Conservation (phyloP, 2,888 invertebrate genomes). For the Synergus laeviventris region DNA sequence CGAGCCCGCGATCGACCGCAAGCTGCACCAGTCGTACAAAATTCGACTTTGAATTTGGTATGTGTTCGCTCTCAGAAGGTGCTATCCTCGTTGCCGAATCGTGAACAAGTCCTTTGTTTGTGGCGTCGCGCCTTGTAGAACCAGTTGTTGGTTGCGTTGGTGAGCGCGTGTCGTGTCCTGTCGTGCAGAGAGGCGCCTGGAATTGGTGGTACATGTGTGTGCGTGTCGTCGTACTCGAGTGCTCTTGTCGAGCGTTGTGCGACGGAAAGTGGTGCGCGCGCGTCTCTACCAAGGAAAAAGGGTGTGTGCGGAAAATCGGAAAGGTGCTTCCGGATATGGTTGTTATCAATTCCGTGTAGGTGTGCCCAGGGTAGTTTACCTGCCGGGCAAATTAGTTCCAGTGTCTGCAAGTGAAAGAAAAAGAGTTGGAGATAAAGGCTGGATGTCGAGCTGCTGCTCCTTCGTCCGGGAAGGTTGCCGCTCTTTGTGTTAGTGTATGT, state of each 20-base stretch:
- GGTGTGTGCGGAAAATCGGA: slow-evolving; percentile 52
- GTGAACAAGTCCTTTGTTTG: slow-evolving; percentile 13
- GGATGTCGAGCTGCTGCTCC: slow-evolving; percentile 22
- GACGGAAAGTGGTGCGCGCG: slow-evolving; percentile 48
- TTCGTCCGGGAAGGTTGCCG: slow-evolving; percentile 18
- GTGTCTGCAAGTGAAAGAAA: not conserved
- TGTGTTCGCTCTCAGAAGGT: not conserved
- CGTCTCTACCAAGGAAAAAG: slow-evolving; percentile 44
- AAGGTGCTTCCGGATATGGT: slow-evolving; percentile 42
- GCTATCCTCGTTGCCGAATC: slow-evolving; percentile 43
- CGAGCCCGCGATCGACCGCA: slow-evolving; percentile 37
- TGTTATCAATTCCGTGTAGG: slow-evolving; percentile 13
- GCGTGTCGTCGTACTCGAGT: not conserved
- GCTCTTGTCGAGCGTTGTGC: slow-evolving; percentile 26
- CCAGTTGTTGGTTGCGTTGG: slow-evolving; percentile 31
- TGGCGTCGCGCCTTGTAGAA: not conserved
- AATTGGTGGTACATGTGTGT: slow-evolving; percentile 45
- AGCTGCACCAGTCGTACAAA: slow-evolving; percentile 9
- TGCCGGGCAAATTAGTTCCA: not conserved
- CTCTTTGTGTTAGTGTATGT: not conserved
- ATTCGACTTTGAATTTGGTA: slow-evolving; percentile 3
- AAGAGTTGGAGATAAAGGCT: slow-evolving; percentile 2
- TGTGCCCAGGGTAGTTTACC: not conserved
- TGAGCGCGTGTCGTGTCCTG: slow-evolving; percentile 51
- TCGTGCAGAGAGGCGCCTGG: slow-evolving; percentile 40